Base-by-base conservation (phyloP, 2,113 vertebrate species). In the Perca flavescens region DNA sequence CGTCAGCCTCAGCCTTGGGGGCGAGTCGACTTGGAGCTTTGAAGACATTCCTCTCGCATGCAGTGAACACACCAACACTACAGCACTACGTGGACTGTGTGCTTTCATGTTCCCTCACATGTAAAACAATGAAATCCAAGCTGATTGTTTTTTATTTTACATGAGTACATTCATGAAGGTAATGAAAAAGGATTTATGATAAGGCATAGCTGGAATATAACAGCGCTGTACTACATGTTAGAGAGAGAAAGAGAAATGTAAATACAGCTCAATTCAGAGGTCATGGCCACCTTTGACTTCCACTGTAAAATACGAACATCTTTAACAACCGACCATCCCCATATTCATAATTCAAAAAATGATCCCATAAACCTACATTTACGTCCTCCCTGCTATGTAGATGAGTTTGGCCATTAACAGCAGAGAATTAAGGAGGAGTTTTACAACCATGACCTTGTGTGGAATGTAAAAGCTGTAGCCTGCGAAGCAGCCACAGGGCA, bases 311-410 rank as follows among this genome's bases (percentile, higher is more conserved):
- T 6, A 43, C 7, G 71, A 79, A 65, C 80, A 79, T 75, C 74
- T 72, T 86, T 89, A 90, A 88, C 78, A 85, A 86, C 72, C 67
- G 1, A 19, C 78, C 64, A 64, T 75, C 76, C 76, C 60, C 68
- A 62, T 43, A 76, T 84, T 89, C 67, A 89, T 79, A 69, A 84
- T 82, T 85, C 71, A 86, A 81, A 82, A 87, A 89, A 88, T 49
- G 28, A 86, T 57, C 79, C 75, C 73, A 88, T 94, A 92, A 94
- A 93, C 68, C 60, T 19, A 77, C 87, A 85, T 86, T 91, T 86
- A 89, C 82, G 69, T 85, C 77, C 81, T 57, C 79, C 40, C 63
- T 6, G 60, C 50, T 83, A 92, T 93, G 91, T 83, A 93, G 88
- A 94, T 91, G 81, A 90, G 86, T 16, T 62, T 34, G 65, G 57